Evolutionary conservation across 2,888 invertebrate species (phyloP).

Genomic region (Tinea trinotella): DNA sequence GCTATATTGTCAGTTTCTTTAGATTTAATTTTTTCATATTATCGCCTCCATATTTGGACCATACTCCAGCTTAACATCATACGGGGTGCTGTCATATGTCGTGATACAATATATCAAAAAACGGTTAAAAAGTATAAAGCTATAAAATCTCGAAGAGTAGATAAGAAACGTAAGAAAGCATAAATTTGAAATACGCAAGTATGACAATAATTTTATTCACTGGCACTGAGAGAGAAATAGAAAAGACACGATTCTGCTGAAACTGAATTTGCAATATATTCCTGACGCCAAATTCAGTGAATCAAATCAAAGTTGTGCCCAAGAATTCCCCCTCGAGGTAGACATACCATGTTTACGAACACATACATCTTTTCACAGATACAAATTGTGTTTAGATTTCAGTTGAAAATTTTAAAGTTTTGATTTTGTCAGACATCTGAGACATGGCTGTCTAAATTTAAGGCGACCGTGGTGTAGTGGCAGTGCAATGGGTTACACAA

Average conservation of each 20-base stretch:
- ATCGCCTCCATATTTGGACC: too few relatives aligned
- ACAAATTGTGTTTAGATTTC: slow-evolving; percentile 58
- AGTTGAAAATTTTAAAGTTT: slow-evolving; percentile 38
- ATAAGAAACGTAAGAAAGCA: neutral
- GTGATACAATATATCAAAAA: too few relatives aligned
- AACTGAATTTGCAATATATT: slow-evolving; percentile 52
- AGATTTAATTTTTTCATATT: too few relatives aligned
- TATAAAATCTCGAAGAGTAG: too few relatives aligned
- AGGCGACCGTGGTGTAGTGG: too few relatives aligned
- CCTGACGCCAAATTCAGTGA: slow-evolving; percentile 42
- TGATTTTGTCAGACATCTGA: slow-evolving; percentile 17
- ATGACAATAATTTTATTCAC: slow-evolving; percentile 14
- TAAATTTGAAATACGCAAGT: slow-evolving; percentile 11
- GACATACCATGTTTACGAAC: slow-evolving; percentile 38
- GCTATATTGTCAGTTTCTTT: too few relatives aligned
- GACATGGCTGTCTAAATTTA: too few relatives aligned
- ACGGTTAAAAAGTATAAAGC: too few relatives aligned
- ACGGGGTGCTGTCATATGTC: too few relatives aligned
- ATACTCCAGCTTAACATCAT: too few relatives aligned
- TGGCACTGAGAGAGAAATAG: neutral
- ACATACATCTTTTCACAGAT: slow-evolving; percentile 50
- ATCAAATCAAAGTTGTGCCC: slow-evolving; percentile 54
- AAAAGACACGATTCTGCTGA: slow-evolving; percentile 21
- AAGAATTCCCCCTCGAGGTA: slow-evolving; percentile 39
- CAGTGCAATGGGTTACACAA: too few relatives aligned